Evolutionary conservation across 2,888 invertebrate species (phyloP).

Genomic region (Brachyopa scutellaris): DNA sequence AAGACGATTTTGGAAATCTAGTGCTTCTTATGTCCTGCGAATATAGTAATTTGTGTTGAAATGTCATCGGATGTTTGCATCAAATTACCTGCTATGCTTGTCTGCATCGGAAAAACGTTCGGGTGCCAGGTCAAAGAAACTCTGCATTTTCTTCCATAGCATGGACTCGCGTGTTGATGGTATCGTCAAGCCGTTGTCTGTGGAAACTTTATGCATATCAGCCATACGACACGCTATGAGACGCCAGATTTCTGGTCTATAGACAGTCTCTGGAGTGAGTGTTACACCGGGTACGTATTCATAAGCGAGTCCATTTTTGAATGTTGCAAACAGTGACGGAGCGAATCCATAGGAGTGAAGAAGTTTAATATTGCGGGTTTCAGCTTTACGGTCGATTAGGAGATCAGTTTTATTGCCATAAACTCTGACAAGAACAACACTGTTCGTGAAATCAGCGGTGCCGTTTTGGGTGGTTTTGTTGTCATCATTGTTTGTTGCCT

Average conservation of each 20-base stretch:
- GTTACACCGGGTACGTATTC: constrained; percentile 92
- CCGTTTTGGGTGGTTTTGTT: constrained; percentile 48
- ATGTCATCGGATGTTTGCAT: constrained; percentile 62
- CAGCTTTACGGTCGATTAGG: constrained; percentile 93
- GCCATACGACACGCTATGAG: constrained; percentile 92
- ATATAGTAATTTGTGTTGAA: constrained; percentile 71
- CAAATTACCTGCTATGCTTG: constrained; percentile 87
- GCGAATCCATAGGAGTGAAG: constrained; percentile 90
- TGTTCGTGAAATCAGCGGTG: constrained; percentile 77
- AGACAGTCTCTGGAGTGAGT: constrained; percentile 86
- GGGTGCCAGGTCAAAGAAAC: constrained; percentile 89
- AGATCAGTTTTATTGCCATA: constrained; percentile 97
- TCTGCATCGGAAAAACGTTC: constrained; percentile 85
- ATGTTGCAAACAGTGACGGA: constrained; percentile 93
- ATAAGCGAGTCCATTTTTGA: constrained; percentile 96
- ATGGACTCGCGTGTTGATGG: constrained; percentile 83
- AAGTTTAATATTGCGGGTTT: constrained; percentile 86
- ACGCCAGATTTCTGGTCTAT: constrained; percentile 86
- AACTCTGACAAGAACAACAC: constrained; percentile 92
- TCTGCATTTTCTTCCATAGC: constrained; percentile 89
- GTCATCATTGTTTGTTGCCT: constrained; percentile 71
- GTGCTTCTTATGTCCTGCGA: constrained; percentile 72
- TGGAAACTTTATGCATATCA: constrained; percentile 87
- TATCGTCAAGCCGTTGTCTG: constrained; percentile 67
- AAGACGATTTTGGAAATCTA: constrained; percentile 70